Base-by-base conservation (phyloP, 1,140 invertebrate species). In the Solenopsis fugax region DNA sequence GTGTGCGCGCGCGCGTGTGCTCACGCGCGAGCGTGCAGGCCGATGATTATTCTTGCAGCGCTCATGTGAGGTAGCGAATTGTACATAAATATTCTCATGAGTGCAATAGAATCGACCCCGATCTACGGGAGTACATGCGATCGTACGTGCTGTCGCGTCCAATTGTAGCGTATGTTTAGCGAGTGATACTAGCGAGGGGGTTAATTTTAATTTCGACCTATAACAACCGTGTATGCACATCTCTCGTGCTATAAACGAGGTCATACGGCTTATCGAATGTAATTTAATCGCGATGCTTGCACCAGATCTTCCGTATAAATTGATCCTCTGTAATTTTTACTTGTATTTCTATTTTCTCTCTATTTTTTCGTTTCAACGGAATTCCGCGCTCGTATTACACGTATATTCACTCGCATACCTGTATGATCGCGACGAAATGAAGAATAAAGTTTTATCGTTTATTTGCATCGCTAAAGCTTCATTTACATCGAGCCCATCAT, bases 21-120 rank as follows among this genome's bases (percentile, higher is more conserved):
- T 41, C 41, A 41, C 41, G 41, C 41, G 41, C 56, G 37, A 41
- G 75, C 75, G 16, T 52, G 48, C 78, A 34, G 13, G 2, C 34
- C 21, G 78, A 50, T 48, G 54, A 84, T 84, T 84, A 73, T 84
- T 84, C 54, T 84, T 73, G 69, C 80, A 56, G 52, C 58, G 37
- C 45, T 24, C 84, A 41, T 41, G 60, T 34, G 62, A 29, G 29
- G 76, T 60, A 69, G 87, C 82, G 86, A 76, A 73, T 85, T 71
- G 34, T 64, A 72, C 78, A 91, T 91, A 91, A 91, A 91, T 89
- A 88, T 86, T 84, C 34, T 60, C 24, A 56, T 21, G 62, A 77
- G 56, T 48, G 58, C 60, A 73, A 72, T 71, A 56, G 72, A 88
- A 90, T 88, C 77, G 64, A 41, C 62, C 85, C 50, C 65, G 72